Base-by-base conservation (phyloP, 2,888 invertebrate genomes). In the Tetragonula carbonaria region DNA sequence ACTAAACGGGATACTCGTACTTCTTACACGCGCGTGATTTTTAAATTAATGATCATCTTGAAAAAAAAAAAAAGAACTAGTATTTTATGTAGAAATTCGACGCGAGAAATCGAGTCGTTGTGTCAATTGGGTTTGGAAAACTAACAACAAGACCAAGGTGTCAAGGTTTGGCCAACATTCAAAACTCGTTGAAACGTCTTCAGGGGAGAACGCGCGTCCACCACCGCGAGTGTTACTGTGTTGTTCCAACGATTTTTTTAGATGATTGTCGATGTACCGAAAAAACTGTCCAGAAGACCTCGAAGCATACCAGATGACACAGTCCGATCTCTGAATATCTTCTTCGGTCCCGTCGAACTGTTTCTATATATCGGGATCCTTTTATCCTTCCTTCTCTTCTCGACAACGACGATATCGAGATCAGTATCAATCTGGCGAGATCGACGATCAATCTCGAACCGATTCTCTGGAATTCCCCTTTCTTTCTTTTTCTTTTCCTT, bases 241-340 rank as follows among this genome's bases (percentile, higher is more conserved):
- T 50, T 45, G 38, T 45, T 45, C n/a, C 68, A 55, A 80, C 38
- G 80, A 80, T 51, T 77, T 45, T 28, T 28, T 72, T 77, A 33
- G 28, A 45, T 68, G 80, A 73, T 51, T 53, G 72, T 72, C n/a
- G 71, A 74, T 79, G 86, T 94, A 94, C 94, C 94, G 87, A 88
- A 90, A 74, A 93, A 82, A 77, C 86, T 90, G 79, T 91, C 89
- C 88, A 93, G 91, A 88, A 94, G 91, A 90, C 91, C 90, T 78
- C 93, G 93, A 86, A 94, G 89, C 94, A 93, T 94, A 91, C 91
- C 92, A 91, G 66, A 73, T 91, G 66, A 75, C 33, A 75, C 76
- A 67, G 45, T 68, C 67, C 55, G 55, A 63, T 74, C 57, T 53
- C 45, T 55, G 55, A 78, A 55, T 73, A 23, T 70, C 51, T 68